Percentiles rank a stretch among this genome's conserved stretches.
These are phyloP conservation scores for Parnassius apollo DNA, from an alignment of 2,888 invertebrate genomes.

Conservation along the genomic window DNA sequence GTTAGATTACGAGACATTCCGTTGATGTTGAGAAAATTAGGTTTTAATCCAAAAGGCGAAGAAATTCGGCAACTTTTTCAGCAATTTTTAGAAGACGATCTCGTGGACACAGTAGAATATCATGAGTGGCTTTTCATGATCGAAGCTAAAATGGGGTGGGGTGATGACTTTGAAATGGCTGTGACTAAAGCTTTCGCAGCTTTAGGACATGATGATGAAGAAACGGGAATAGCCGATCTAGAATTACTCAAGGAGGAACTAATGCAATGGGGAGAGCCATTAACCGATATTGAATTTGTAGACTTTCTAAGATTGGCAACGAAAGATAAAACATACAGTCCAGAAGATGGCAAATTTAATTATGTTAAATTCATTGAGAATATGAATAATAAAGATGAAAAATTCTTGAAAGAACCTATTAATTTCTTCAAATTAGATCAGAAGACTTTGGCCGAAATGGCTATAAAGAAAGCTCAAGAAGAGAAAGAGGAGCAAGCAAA, in stretches of 20 bases:
- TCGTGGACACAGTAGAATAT: constrained; percentile 64
- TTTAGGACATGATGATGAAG: constrained; percentile 62
- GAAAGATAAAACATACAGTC: constrained; percentile 60
- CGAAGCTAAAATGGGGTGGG: constrained; percentile 69
- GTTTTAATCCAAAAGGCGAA: constrained; percentile 67
- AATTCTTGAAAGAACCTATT: constrained; percentile 62
- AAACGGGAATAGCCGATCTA: constrained; percentile 55
- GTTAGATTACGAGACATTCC: constrained; percentile 55
- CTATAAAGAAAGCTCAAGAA: constrained; percentile 61
- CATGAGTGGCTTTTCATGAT: constrained; percentile 70
- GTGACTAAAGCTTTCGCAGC: constrained; percentile 62
- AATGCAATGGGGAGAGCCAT: constrained; percentile 65
- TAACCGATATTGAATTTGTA: constrained; percentile 60
- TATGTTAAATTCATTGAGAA: constrained; percentile 68
- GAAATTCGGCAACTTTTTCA: constrained; percentile 55
- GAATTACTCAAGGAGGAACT: constrained; percentile 58
- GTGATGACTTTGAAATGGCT: constrained; percentile 63
- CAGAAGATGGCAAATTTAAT: constrained; percentile 51
- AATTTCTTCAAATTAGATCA: constrained; percentile 74
- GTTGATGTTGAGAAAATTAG: constrained; percentile 63
- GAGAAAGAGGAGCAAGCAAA: constrained; percentile 58
- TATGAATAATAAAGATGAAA: constrained; percentile 64
- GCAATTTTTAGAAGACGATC: constrained; percentile 65
- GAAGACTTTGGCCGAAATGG: constrained; percentile 68
- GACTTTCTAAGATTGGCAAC: constrained; percentile 58